Conservation (phyloP, 1,140 invertebrate genomes). For the Drosophila serrata region DNA sequence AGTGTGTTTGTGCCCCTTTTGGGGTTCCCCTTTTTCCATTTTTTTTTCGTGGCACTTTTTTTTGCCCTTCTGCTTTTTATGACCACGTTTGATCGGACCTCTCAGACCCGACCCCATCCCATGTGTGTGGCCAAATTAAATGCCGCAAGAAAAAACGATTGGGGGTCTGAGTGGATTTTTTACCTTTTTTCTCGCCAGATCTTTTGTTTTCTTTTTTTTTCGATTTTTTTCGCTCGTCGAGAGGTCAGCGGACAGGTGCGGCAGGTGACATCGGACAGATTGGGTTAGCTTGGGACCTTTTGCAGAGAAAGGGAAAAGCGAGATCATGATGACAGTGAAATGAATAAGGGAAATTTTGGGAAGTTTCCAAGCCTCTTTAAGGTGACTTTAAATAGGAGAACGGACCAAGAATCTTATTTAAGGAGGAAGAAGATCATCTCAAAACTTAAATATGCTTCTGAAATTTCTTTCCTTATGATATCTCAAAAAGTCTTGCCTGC, state of each 20-base stretch:
- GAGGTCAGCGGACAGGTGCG: slow-evolving; percentile 47
- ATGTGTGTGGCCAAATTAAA: slow-evolving; percentile 55
- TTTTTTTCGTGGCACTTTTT: slow-evolving; percentile 6
- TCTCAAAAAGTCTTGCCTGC: background rate
- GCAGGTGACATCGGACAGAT: slow-evolving; percentile 53
- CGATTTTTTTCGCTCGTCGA: background rate
- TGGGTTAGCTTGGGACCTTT: slow-evolving; percentile 23
- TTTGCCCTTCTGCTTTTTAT: slow-evolving; percentile 51
- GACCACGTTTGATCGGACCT: slow-evolving; percentile 46
- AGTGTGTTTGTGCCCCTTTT: slow-evolving; percentile 17
- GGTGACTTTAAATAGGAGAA: background rate
- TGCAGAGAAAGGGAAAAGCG: background rate
- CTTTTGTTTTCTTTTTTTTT: slow-evolving; percentile 28
- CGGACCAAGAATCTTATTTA: background rate
- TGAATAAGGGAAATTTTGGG: background rate
- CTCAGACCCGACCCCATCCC: slow-evolving; percentile 3
- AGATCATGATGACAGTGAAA: slow-evolving; percentile 24
- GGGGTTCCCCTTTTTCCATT: slow-evolving; percentile 8
- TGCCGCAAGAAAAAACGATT: slow-evolving; percentile 55
- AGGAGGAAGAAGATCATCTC: background rate
- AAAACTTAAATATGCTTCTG: background rate
- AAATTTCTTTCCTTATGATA: background rate
- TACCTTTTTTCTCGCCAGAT: slow-evolving; percentile 32
- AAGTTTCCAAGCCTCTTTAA: background rate
- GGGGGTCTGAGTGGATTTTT: slow-evolving; percentile 38